Conservation (phyloP, 2,888 invertebrate species). For the Athetis lepigone region DNA sequence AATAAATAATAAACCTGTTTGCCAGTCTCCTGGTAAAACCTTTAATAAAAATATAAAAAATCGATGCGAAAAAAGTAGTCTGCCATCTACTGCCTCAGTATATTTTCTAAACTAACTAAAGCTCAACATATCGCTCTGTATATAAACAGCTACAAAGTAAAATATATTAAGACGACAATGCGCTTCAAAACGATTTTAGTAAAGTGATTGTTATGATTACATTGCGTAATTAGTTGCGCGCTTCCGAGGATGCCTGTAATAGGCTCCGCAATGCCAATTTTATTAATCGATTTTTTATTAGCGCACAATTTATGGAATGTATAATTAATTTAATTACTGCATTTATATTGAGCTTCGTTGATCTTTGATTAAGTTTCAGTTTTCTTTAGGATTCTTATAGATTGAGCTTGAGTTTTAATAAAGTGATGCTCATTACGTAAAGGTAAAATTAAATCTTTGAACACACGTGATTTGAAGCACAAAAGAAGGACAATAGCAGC, state of each 20-base stretch:
- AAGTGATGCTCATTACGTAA: not conserved
- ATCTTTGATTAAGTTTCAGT: conserved; percentile 12
- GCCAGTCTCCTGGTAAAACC: too few relatives aligned
- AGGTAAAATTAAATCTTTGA: too few relatives aligned
- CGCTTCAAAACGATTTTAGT: conserved; percentile 5
- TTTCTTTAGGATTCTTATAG: not conserved
- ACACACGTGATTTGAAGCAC: too few relatives aligned
- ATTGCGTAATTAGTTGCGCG: conserved; percentile 40
- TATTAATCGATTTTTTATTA: conserved; percentile 53
- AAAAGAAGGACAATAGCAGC: too few relatives aligned
- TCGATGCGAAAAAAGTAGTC: too few relatives aligned
- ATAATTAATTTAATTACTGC: conserved; percentile 47
- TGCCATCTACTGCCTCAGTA: too few relatives aligned
- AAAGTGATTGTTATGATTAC: conserved; percentile 36
- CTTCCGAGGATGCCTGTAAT: conserved; percentile 10
- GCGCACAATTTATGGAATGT: conserved; percentile 49
- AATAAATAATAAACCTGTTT: too few relatives aligned
- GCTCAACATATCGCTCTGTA: too few relatives aligned
- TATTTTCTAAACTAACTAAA: not conserved
- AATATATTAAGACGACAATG: not conserved
- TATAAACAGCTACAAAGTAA: not conserved
- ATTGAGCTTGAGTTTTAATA: not conserved
- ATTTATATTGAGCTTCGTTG: conserved; percentile 33
- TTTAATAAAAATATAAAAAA: too few relatives aligned
- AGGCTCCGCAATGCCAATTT: conserved; percentile 36